A percentile compares a stretch with the other conserved stretches of the same genome.
Evolutionary conservation across 2,888 invertebrate genomes (phyloP).

Genomic region (Osmoderma eremita): DNA sequence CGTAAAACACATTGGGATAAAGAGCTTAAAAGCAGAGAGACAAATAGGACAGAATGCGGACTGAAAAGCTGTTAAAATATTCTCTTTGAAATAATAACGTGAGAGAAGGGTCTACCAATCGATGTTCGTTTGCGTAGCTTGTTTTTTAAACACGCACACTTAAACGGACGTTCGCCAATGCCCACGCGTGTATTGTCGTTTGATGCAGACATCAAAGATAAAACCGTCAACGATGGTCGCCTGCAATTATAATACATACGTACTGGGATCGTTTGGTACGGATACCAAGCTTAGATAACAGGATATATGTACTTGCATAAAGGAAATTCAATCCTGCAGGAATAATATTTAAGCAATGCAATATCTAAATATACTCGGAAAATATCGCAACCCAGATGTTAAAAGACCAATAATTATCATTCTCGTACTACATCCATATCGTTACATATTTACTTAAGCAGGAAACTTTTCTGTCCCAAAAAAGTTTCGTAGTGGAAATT

Average conservation of each 20-base stretch:
- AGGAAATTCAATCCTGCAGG: too few species aligned
- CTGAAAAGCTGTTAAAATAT: conserved; percentile 36
- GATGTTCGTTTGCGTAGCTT: conserved; percentile 30
- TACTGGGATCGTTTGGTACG: neutral
- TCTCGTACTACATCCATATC: too few species aligned
- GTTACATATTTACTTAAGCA: too few species aligned
- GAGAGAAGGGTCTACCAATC: conserved; percentile 27
- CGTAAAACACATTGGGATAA: conserved; percentile 18
- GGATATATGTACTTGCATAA: neutral
- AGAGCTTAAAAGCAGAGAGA: conserved; percentile 22
- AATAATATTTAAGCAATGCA: too few species aligned
- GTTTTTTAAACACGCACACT: conserved; percentile 32
- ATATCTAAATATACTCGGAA: too few species aligned
- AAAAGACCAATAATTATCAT: too few species aligned
- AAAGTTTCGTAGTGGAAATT: too few species aligned
- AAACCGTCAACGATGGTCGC: conserved; percentile 27
- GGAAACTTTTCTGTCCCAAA: too few species aligned
- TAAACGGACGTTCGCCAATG: neutral
- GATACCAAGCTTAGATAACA: too few species aligned
- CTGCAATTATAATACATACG: conserved; percentile 23
- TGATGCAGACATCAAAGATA: conserved; percentile 45
- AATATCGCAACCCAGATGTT: too few species aligned
- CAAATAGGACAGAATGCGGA: conserved; percentile 16
- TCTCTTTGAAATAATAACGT: conserved; percentile 37
- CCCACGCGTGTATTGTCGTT: conserved; percentile 38